phyloP scores from a whole-genome alignment of 2,797 vertebrate species.

The Pangasius mekongensis region DNA sequence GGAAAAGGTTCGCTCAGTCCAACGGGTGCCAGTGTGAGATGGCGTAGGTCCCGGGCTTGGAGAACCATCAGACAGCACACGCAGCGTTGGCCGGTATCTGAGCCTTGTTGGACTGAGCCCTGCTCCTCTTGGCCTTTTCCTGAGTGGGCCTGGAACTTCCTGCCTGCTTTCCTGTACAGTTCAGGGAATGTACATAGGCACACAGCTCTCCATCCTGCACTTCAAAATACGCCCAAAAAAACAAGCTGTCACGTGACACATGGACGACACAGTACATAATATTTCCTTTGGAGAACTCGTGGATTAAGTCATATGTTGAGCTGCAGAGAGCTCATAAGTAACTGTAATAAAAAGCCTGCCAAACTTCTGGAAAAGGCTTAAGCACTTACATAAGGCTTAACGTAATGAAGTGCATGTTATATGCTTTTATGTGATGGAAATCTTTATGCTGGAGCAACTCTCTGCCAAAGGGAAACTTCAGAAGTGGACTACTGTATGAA shows the following conservation, averaged over 20 bases:
- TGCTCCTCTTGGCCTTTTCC: conserved; percentile 49
- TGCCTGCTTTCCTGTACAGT: conserved; percentile 75
- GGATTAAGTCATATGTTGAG: conserved; percentile 9
- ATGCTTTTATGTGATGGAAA: conserved; percentile 24
- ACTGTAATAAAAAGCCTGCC: neutral
- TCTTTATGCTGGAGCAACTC: neutral
- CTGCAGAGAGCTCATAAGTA: neutral
- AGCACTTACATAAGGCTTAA: conserved; percentile 15
- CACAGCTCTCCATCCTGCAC: conserved; percentile 60
- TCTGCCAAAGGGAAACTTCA: conserved; percentile 8
- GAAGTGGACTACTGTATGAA: neutral
- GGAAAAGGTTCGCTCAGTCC: conserved; percentile 39
- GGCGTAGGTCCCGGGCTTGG: conserved; percentile 68
- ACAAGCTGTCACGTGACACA: conserved; percentile 12
- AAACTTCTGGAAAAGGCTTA: conserved; percentile 16
- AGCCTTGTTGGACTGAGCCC: conserved; percentile 56
- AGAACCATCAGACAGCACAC: conserved; percentile 62
- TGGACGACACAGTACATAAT: neutral
- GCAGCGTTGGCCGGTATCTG: conserved; percentile 20
- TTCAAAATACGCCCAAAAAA: conserved; percentile 33
- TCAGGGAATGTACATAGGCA: conserved; percentile 64
- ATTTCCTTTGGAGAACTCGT: conserved; percentile 14
- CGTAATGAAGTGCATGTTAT: neutral
- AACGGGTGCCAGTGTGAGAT: conserved; percentile 68
- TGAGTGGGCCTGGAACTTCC: conserved; percentile 66